Base-by-base conservation (phyloP, 1,140 invertebrate genomes). In the Aphelenchoides fujianensis region DNA sequence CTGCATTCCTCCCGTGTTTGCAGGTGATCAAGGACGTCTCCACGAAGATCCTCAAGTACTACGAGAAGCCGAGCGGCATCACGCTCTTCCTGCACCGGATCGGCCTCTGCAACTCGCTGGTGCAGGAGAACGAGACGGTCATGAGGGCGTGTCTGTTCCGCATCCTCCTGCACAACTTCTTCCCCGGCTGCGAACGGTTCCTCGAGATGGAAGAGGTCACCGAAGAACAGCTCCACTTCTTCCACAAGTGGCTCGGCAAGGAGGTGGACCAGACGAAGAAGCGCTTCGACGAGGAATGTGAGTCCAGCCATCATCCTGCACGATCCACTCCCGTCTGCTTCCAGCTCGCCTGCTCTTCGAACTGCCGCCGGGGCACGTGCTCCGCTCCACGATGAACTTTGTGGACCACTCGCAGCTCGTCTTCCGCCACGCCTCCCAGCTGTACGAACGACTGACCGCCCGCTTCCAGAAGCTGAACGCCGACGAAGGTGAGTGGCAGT, bases 201-300 rank as follows among this genome's bases (percentile, higher is more conserved):
- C 12, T 66, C 36, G 12, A 34, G 27, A 37, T 19, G 1, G 31
- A 34, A 0, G 31, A 34, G 12, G 31, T 66, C 16, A 19, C 19
- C 36, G 36, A 66, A 36, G 63, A 66, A 37, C 37, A 41, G 16
- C 32, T 66, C 27, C 1, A 36, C 53, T 66, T 66, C 31, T 1
- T 66, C 32, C 32, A 66, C 7, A 66, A 66, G 3, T 66, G 63
- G 63, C 34, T 66, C 16, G 31, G 31, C 63, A 66, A 66, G 32
- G 63, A 66, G 31, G 31, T 66, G 32, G 63, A 66, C 37, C 9
- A 12, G 16, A 36, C 32, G 16, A 66, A 66, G 36, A 19, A 34
- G 16, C 31, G 36, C 2, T 66, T 66, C 1, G 63, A 66, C 2
- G 31, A 34, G 1, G 63, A 66, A 66, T 37, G 63, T 66, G 36